Evolutionary conservation across 2,797 vertebrate species (phyloP), one percentile per base, ranked within the genome.

Genomic region (Tiaroga cobitis): DNA sequence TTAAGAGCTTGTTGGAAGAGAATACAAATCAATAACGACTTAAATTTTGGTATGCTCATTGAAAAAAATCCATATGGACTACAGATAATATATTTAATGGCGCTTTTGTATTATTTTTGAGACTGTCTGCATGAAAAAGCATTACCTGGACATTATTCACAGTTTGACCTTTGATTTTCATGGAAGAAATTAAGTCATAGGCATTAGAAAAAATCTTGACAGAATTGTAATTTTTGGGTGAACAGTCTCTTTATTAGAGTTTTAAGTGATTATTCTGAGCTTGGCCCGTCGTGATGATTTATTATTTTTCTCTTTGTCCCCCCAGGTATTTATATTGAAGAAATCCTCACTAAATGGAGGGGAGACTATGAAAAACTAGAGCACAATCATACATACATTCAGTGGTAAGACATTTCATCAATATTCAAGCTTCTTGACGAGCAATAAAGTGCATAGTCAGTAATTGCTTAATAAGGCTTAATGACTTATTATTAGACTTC

Each of bases 331-430:
- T 98, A 96, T 90, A 96, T 99, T 84, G 97, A 99, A 95, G 98
- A 99, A 94, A 98, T 99, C 91, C 95, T 99, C 84, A 97, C 95
- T 74, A 97, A 97, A 89, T 99, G 98, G 98, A 97, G 96, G 93
- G 97, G 97, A 80, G 97, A 99, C 94, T 99, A 98, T 88, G 98
- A 99, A 90, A 97, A 97, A 91, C 94, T 99, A 94, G 98, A 99
- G 92, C 96, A 98, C 95, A 99, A 98, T 91, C 98, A 99, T 93
- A 99, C 97, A 75, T 99, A 99, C 81, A 99, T 99, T 91, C 98
- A 99, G 88, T 99, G 98, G 98, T 99, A 91, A 95, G 97, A 94
- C 74, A 72, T 16, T 67, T 86, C 19, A 80, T 49, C 0, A 74
- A 46, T 56, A 49, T 67, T 61, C 37, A 41, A 34, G 5, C 19